Conservation (phyloP, 2,797 vertebrate species). For the Moxostoma hubbsi region DNA sequence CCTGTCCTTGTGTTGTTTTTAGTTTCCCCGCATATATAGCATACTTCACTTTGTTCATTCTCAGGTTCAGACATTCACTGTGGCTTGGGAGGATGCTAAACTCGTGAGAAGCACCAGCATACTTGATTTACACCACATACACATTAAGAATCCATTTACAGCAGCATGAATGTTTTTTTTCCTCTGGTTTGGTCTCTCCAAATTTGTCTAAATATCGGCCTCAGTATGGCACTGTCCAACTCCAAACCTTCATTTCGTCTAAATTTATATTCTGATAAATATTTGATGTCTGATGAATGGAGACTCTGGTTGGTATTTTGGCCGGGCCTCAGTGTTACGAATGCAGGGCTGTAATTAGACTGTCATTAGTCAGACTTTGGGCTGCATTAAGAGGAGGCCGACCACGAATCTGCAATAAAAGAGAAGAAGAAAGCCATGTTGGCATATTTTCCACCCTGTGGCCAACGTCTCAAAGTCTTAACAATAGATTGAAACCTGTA, state of each 20-base stretch:
- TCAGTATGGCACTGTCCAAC: conserved; percentile 26
- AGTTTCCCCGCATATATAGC: background rate
- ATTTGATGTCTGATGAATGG: conserved; percentile 54
- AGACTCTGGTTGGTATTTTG: conserved; percentile 33
- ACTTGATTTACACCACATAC: conserved; percentile 14
- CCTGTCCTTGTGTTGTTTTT: background rate
- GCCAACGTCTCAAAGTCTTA: conserved; percentile 4
- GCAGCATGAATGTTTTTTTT: background rate
- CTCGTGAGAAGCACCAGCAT: conserved; percentile 5
- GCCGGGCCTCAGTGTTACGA: conserved; percentile 33
- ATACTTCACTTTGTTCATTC: background rate
- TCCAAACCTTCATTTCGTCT: conserved; percentile 45
- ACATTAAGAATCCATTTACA: background rate
- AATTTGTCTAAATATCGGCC: conserved; percentile 28
- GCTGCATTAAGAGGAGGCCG: conserved; percentile 13
- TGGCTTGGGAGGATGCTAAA: background rate
- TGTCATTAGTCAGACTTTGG: conserved; percentile 39
- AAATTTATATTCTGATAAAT: conserved; percentile 57
- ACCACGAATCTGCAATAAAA: conserved; percentile 33
- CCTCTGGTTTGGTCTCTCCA: conserved; percentile 35
- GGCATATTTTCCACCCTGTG: conserved; percentile 18
- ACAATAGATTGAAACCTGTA: background rate
- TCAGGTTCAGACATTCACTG: background rate
- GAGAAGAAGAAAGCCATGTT: conserved; percentile 17
- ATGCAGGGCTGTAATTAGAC: conserved; percentile 41